A percentile compares a stretch with the other conserved stretches of the same genome.
phyloP scores from a whole-genome alignment of 2,888 invertebrate species.

The Notodonta ziczac region DNA sequence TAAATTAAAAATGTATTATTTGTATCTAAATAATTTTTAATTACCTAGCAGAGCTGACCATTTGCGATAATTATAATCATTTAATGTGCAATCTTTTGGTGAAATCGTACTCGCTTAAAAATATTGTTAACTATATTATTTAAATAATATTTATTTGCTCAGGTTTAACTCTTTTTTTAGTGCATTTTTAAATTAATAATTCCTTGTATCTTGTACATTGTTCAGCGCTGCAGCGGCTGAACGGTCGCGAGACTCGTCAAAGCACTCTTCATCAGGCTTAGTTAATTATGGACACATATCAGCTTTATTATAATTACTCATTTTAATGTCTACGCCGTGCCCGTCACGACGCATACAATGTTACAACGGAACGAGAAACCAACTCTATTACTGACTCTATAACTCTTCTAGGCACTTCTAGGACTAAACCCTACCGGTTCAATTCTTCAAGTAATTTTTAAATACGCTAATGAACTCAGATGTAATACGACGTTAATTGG shows the following conservation, averaged over 20 bases:
- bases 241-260: slow-evolving; percentile 55
- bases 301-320: slow-evolving; percentile 84
- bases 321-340: slow-evolving; percentile 66
- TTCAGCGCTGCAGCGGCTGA: slow-evolving; percentile 61
- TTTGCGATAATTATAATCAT: too few species aligned
- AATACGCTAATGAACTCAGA: slow-evolving; percentile 33
- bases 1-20: too few species aligned
- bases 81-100: too few species aligned
- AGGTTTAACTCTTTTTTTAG: too few species aligned
- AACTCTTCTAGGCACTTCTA: too few species aligned
- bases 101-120: too few species aligned
- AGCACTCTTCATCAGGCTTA: slow-evolving; percentile 82
- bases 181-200: too few species aligned
- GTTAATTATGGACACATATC: slow-evolving; percentile 82
- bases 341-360: slow-evolving; percentile 49
- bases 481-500: slow-evolving; percentile 37
- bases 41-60: too few species aligned
- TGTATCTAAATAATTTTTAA: too few species aligned
- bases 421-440: too few species aligned
- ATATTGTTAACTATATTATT: too few species aligned
- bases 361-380: slow-evolving; percentile 11
- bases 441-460: not conserved
- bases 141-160: too few species aligned
- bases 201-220: not conserved
- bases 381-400: not conserved